Conservation (phyloP, 2,888 invertebrate genomes). For the Brachypalpus laphriformis region DNA sequence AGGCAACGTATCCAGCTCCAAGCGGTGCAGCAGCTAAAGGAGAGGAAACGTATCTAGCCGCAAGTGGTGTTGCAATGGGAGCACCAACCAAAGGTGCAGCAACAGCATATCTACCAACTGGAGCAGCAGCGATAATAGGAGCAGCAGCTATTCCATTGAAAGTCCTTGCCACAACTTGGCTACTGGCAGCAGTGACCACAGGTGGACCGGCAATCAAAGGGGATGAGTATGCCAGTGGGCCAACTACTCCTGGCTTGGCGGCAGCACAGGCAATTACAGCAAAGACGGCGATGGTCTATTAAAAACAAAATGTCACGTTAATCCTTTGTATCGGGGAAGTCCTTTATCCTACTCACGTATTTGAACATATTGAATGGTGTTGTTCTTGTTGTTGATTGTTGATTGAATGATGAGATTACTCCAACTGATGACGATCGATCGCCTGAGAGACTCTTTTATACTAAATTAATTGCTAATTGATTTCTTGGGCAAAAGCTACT, state of each 20-base stretch:
- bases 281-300: slow-evolving; percentile 50
- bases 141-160: slow-evolving; percentile 76
- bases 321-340: not conserved
- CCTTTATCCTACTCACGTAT: slow-evolving; percentile 51
- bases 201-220: slow-evolving; percentile 67
- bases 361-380: slow-evolving; percentile 66
- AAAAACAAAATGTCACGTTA: slow-evolving; percentile 5
- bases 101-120: slow-evolving; percentile 25
- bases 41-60: slow-evolving; percentile 70
- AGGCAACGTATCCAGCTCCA: slow-evolving; percentile 69
- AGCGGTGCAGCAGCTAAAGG: slow-evolving; percentile 19
- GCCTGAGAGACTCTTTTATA: slow-evolving; percentile 52
- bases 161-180: slow-evolving; percentile 68
- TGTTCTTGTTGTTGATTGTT: slow-evolving; percentile 43
- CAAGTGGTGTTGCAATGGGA: slow-evolving; percentile 35
- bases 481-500: not conserved
- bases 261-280: slow-evolving; percentile 61
- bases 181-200: slow-evolving; percentile 67
- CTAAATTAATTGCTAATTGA: slow-evolving; percentile 47
- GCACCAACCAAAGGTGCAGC: slow-evolving; percentile 75
- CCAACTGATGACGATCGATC: slow-evolving; percentile 60
- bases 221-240: slow-evolving; percentile 75
- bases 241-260: slow-evolving; percentile 68
- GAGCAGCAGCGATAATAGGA: slow-evolving; percentile 83
- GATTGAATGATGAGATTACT: slow-evolving; percentile 48